phyloP scores from a whole-genome alignment of 2,113 vertebrate species.

The Gnathonemus echidnorhynchus region DNA sequence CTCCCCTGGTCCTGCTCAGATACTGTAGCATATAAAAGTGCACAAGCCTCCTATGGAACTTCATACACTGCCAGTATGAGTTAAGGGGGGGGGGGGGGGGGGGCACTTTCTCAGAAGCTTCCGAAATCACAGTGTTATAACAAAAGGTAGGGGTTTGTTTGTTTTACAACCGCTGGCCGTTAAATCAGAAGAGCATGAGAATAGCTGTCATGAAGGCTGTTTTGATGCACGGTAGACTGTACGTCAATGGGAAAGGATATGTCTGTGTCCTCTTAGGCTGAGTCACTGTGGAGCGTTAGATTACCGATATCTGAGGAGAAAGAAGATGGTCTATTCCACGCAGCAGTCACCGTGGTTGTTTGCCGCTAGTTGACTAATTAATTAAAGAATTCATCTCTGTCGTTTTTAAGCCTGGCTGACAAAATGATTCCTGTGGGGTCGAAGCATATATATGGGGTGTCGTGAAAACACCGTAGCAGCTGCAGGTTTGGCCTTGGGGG shows the following conservation, averaged over 20 bases:
- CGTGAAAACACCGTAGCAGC: not conserved
- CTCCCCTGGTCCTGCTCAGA: not conserved
- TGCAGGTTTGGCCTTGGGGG: not conserved
- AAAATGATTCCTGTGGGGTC: not conserved
- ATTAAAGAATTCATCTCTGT: not conserved
- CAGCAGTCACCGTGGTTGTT: not conserved
- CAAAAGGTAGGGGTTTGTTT: not conserved
- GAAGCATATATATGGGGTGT: not conserved
- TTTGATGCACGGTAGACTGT: not conserved
- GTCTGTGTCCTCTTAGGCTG: not conserved
- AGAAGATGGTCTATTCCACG: not conserved
- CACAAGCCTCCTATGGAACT: not conserved
- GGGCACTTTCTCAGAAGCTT: not conserved
- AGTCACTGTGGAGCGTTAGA: not conserved
- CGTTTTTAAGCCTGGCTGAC: constrained; percentile 6
- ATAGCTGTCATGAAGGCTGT: not conserved
- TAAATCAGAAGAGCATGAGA: not conserved
- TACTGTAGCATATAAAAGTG: not conserved
- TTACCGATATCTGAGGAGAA: not conserved
- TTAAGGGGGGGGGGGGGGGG: not conserved
- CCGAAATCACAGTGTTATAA: not conserved
- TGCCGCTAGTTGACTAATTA: not conserved
- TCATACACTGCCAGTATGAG: not conserved
- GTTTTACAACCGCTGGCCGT: not conserved
- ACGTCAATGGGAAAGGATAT: not conserved